Evolutionary conservation across 2,888 invertebrate genomes (phyloP).

Genomic region (Helobdella robusta): DNA sequence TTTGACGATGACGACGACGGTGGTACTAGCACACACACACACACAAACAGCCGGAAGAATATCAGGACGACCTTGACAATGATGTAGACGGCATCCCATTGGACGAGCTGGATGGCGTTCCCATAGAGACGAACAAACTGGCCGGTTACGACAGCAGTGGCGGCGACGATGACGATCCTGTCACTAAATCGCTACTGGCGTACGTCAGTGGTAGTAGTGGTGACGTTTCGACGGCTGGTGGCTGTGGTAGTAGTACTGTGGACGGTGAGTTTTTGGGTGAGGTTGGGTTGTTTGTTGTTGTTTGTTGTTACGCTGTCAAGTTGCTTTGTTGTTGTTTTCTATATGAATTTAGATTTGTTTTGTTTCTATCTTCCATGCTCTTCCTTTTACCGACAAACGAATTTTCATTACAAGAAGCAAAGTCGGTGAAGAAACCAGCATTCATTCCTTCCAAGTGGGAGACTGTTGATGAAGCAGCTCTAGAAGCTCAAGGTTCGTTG

Average conservation of each 20-base stretch:
- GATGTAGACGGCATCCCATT: slow-evolving; percentile 46
- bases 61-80: slow-evolving; percentile 32
- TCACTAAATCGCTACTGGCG: too few relatives aligned
- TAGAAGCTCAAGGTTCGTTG: slow-evolving; percentile 56
- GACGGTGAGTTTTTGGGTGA: too few relatives aligned
- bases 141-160: slow-evolving; percentile 24
- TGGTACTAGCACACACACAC: slow-evolving; percentile 4
- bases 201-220: too few relatives aligned
- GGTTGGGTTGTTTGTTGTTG: not conserved
- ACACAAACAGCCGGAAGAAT: slow-evolving; percentile 5
- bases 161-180: too few relatives aligned
- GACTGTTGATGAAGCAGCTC: slow-evolving; percentile 77
- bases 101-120: slow-evolving; percentile 41
- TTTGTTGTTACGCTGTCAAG: not conserved
- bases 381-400: too few relatives aligned
- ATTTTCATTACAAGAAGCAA: not conserved
- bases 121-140: slow-evolving; percentile 35
- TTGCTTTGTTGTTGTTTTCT: too few relatives aligned
- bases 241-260: too few relatives aligned
- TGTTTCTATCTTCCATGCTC: too few relatives aligned
- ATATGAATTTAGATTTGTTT: too few relatives aligned
- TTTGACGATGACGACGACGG: too few relatives aligned
- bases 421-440: slow-evolving; percentile 2
- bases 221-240: too few relatives aligned
- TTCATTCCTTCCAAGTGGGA: slow-evolving; percentile 91